Evolutionary conservation across 2,797 vertebrate genomes (phyloP), one percentile per base, ranked within the genome.

Genomic region (Gymnothorax reevesii): DNA sequence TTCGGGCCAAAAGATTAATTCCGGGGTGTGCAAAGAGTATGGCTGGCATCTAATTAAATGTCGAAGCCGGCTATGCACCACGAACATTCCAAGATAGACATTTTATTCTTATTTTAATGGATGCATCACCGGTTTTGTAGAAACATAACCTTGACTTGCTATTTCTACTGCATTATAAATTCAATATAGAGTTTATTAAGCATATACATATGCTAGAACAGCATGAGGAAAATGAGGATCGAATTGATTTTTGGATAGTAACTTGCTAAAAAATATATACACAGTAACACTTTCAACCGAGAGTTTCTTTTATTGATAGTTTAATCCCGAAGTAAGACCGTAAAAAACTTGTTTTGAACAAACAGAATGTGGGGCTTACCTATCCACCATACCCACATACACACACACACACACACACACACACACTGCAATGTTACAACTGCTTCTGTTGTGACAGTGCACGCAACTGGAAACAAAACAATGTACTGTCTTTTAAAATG

Each of bases 401-500:
- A 84, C 90, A 90, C 83, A 27, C 79, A 62, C 69, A 27, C 52
- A 4, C n/a, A 55, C 66, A 8, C 66, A 73, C 64, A 69, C 54
- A 59, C 84, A 85, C n/a, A 75, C 52, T 27, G 8, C n/a, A 33
- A 12, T 42, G 9, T 73, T 73, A 42, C 8, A 73, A 73, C 27
- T 12, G 25, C 10, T 49, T 17, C 2, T 17, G 10, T 25, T 71
- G n/a, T 8, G 25, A 71, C 33, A 75, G 13, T 42, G 73, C 12
- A 33, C 7, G 9, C 13, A 49, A 15, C 33, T 13, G 4, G 33
- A 77, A 77, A 8, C 25, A 9, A 12, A 1, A 49, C 12, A 77
- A 42, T 42, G 7, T 17, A 71, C n/a, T n/a, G 73, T 42, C 73
- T 49, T 77, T 77, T 77, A 49, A 33, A 49, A 33, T 77, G 33